Conservation (phyloP, 64 coral and sea anemone genomes). For the Dendronephthya gigantea region DNA sequence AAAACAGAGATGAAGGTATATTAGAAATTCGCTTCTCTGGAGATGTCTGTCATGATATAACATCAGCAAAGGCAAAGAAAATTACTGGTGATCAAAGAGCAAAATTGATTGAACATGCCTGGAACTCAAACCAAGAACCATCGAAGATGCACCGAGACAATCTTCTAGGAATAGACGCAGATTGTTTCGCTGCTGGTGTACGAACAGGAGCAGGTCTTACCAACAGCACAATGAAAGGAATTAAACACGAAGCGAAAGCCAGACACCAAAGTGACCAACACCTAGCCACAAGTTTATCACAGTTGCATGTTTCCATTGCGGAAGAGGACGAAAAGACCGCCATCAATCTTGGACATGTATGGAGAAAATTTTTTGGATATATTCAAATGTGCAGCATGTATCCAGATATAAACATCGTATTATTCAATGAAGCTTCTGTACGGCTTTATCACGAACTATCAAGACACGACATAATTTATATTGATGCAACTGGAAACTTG, state of each 20-base stretch:
- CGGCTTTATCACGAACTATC: conserved; percentile 19
- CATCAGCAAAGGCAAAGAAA: neutral
- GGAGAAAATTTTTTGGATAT: conserved; percentile 32
- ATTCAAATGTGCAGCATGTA: conserved; percentile 23
- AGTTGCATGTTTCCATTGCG: neutral
- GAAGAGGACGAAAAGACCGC: conserved; percentile 15
- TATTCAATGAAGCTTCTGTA: conserved; percentile 33
- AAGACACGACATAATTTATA: conserved; percentile 20
- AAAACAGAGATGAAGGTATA: neutral
- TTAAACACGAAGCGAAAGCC: no score
- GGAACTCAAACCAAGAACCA: no score
- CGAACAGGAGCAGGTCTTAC: no score
- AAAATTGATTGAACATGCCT: no score
- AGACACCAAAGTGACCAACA: neutral
- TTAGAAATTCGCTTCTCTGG: conserved; percentile 1
- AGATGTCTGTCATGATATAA: conserved; percentile 9
- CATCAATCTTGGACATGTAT: conserved; percentile 10
- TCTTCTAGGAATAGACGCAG: no score
- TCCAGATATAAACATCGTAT: conserved; percentile 12
- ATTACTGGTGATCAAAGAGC: no score
- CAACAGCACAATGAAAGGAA: no score
- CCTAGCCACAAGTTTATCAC: neutral
- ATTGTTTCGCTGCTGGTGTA: no score
- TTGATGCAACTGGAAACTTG: conserved; percentile 32
- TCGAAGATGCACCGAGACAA: no score